These are phyloP conservation scores for Dasypus novemcinctus DNA, from an alignment of 2,113 vertebrate species.

Conservation along the genomic window DNA sequence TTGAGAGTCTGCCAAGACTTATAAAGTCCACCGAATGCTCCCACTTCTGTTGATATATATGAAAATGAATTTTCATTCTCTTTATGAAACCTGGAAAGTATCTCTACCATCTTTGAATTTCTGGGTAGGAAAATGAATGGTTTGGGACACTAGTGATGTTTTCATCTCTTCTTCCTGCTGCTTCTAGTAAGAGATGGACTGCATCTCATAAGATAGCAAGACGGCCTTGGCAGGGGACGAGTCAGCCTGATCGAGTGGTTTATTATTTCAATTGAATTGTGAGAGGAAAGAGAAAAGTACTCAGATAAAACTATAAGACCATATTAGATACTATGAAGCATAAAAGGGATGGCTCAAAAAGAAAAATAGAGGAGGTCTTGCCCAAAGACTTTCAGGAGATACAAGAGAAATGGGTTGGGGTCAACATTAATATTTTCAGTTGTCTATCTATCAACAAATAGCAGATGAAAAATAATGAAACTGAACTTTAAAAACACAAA, in stretches of 20 bases:
- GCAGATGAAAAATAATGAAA: slow-evolving; percentile 5
- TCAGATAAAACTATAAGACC: slow-evolving; percentile 62
- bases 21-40: background rate
- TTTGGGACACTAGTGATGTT: slow-evolving; percentile 66
- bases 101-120: slow-evolving; percentile 49
- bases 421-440: background rate
- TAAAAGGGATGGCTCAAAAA: slow-evolving; percentile 46
- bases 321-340: slow-evolving; percentile 55
- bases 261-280: slow-evolving; percentile 75
- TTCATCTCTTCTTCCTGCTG: slow-evolving; percentile 67
- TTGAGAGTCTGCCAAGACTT: slow-evolving; percentile 57
- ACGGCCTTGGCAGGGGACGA: slow-evolving; percentile 59
- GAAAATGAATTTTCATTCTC: slow-evolving; percentile 63
- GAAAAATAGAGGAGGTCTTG: slow-evolving; percentile 49
- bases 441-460: background rate
- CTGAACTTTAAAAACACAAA: slow-evolving; percentile 5
- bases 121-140: slow-evolving; percentile 68
- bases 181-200: slow-evolving; percentile 56
- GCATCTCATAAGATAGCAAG: slow-evolving; percentile 70
- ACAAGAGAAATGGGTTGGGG: background rate
- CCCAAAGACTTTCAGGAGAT: slow-evolving; percentile 38
- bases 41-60: slow-evolving; percentile 55
- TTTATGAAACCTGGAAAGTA: slow-evolving; percentile 57
- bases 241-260: slow-evolving; percentile 68
- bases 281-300: slow-evolving; percentile 59